Evolutionary conservation across 1,140 invertebrate genomes (phyloP).

Genomic region (Trypoxylus dichotomus): DNA sequence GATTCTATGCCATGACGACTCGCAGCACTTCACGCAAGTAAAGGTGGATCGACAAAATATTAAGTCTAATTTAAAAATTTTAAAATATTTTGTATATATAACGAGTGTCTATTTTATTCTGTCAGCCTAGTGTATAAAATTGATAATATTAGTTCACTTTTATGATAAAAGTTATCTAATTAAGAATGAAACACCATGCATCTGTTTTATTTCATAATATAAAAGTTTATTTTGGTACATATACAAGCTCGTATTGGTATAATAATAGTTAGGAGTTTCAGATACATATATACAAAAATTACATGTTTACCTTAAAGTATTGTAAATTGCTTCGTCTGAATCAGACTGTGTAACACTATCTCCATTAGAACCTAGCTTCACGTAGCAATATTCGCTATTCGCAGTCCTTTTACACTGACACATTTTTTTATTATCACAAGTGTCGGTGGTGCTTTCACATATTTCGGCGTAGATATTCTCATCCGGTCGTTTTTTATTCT

Average conservation of each 20-base stretch:
- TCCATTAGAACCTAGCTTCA: conserved; percentile 48
- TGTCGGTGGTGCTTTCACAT: conserved; percentile 40
- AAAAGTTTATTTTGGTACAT: conserved; percentile 30
- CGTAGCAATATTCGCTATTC: conserved; percentile 48
- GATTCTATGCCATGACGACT: too few relatives aligned
- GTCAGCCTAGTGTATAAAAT: too few relatives aligned
- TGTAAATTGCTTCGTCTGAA: conserved; percentile 50
- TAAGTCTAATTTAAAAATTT: too few relatives aligned
- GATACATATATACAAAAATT: conserved; percentile 23
- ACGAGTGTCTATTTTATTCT: too few relatives aligned
- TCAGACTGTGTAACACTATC: conserved; percentile 48
- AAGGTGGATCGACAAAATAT: too few relatives aligned
- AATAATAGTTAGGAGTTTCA: conserved; percentile 12
- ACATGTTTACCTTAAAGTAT: conserved; percentile 42
- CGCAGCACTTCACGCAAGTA: too few relatives aligned
- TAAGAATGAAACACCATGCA: not conserved
- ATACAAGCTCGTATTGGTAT: conserved; percentile 26
- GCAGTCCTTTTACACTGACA: conserved; percentile 44
- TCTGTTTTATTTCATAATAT: conserved; percentile 1
- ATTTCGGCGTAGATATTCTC: conserved; percentile 51
- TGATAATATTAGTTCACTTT: too few relatives aligned
- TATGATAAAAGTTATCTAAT: too few relatives aligned
- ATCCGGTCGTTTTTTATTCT: conserved; percentile 31
- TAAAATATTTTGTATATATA: too few relatives aligned
- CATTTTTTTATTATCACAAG: conserved; percentile 41